A percentile compares a stretch with the other conserved stretches of the same genome.
Conservation (phyloP, 2,797 vertebrate species). For the Picus viridis region DNA sequence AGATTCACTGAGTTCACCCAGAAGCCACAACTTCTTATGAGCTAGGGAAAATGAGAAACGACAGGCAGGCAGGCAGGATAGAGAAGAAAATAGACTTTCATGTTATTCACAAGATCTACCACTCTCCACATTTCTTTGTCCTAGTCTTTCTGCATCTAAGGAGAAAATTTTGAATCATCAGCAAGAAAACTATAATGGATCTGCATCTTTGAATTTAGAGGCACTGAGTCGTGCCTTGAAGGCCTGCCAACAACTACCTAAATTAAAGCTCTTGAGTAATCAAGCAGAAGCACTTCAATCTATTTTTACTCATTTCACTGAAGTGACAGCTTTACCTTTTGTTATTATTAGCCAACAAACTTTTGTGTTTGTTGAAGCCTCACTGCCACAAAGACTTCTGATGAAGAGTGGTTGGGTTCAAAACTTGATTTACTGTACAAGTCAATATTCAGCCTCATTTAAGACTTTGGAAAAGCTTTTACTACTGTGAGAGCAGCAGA, state of each 20-base stretch:
- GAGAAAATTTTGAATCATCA: not conserved
- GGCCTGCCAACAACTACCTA: not conserved
- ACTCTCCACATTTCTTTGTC: not conserved
- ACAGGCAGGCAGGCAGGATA: not conserved
- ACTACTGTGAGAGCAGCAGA: not conserved
- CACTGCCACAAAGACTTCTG: not conserved
- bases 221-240: not conserved
- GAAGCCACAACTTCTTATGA: not conserved
- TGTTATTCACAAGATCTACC: not conserved
- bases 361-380: not conserved
- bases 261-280: conserved; percentile 9
- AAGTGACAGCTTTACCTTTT: not conserved
- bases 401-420: not conserved
- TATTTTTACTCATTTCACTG: not conserved
- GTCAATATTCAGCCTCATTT: not conserved
- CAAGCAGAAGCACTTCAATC: not conserved
- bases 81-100: not conserved
- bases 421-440: not conserved
- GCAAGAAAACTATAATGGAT: not conserved
- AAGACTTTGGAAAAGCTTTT: not conserved
- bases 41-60: not conserved
- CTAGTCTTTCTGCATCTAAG: not conserved
- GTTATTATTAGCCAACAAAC: not conserved
- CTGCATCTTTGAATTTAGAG: not conserved
- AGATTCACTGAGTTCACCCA: not conserved